These are phyloP conservation scores for Coranthus polyacanthus DNA, from an alignment of 2,797 vertebrate genomes.

Conservation along the genomic window DNA sequence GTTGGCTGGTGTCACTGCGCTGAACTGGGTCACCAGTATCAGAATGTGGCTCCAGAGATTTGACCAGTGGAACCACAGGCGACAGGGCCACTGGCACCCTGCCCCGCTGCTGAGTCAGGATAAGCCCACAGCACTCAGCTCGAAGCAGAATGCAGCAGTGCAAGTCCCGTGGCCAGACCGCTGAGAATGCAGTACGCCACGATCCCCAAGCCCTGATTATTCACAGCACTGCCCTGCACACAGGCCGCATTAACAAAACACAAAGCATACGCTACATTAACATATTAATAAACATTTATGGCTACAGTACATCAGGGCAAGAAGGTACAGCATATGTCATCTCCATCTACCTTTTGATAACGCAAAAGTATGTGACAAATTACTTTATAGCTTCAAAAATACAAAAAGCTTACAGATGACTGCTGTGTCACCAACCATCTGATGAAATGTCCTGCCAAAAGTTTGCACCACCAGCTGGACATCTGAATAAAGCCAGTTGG, in stretches of 20 bases:
- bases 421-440: constrained; percentile 44
- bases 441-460: constrained; percentile 54
- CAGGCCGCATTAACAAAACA: constrained; percentile 60
- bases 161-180: constrained; percentile 62
- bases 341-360: constrained; percentile 3
- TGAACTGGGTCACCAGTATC: constrained; percentile 73
- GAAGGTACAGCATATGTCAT: not conserved
- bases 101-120: constrained; percentile 83
- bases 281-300: constrained; percentile 34
- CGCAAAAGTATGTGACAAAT: constrained; percentile 30
- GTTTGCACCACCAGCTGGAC: constrained; percentile 50
- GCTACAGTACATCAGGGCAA: constrained; percentile 12
- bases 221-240: constrained; percentile 60
- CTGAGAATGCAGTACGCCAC: constrained; percentile 74
- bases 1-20: constrained; percentile 37
- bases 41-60: constrained; percentile 56
- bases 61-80: constrained; percentile 67
- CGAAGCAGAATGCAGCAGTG: constrained; percentile 74
- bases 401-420: constrained; percentile 42
- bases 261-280: constrained; percentile 45
- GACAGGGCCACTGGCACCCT: constrained; percentile 71
- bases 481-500: constrained; percentile 42
- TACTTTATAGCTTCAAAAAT: constrained; percentile 23
- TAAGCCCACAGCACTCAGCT: constrained; percentile 62
- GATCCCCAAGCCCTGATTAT: constrained; percentile 65